phyloP scores from a whole-genome alignment of 2,113 vertebrate genomes.

The Cottus gobio region DNA sequence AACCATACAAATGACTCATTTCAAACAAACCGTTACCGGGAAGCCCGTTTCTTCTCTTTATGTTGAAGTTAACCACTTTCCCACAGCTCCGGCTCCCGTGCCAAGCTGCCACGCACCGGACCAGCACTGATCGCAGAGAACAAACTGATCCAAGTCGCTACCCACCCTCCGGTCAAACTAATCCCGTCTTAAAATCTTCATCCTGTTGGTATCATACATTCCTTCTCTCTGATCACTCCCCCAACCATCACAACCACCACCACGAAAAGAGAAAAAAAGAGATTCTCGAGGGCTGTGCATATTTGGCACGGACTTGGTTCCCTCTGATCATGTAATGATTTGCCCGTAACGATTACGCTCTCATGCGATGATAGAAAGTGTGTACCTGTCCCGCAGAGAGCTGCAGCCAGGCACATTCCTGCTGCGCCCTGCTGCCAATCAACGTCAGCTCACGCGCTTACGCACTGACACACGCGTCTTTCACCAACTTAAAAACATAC shows the following conservation, averaged over 20 bases:
- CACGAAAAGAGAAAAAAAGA: neutral
- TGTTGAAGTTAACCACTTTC: neutral
- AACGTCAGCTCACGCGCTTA: conserved; percentile 24
- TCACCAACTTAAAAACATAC: conserved; percentile 42
- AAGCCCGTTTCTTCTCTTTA: neutral
- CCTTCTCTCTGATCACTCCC: conserved; percentile 13
- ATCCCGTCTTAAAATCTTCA: conserved; percentile 17
- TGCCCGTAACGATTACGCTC: conserved; percentile 66
- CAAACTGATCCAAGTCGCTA: neutral
- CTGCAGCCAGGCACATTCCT: conserved; percentile 63
- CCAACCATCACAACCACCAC: neutral
- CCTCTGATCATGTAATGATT: conserved; percentile 76
- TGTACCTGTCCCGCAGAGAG: conserved; percentile 53
- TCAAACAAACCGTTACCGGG: neutral
- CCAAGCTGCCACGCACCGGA: neutral
- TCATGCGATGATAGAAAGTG: conserved; percentile 62
- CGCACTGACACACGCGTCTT: conserved; percentile 15
- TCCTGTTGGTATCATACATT: conserved; percentile 13
- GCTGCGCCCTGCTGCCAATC: conserved; percentile 66
- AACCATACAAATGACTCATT: neutral
- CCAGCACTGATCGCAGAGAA: conserved; percentile 1
- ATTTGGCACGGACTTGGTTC: conserved; percentile 40
- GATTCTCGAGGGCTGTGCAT: conserved; percentile 18
- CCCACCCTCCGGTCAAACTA: neutral
- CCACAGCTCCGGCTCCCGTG: neutral